Evolutionary conservation across 2,888 invertebrate species (phyloP), one percentile per base, ranked within the genome.

Genomic region (Uropetala carovei): DNA sequence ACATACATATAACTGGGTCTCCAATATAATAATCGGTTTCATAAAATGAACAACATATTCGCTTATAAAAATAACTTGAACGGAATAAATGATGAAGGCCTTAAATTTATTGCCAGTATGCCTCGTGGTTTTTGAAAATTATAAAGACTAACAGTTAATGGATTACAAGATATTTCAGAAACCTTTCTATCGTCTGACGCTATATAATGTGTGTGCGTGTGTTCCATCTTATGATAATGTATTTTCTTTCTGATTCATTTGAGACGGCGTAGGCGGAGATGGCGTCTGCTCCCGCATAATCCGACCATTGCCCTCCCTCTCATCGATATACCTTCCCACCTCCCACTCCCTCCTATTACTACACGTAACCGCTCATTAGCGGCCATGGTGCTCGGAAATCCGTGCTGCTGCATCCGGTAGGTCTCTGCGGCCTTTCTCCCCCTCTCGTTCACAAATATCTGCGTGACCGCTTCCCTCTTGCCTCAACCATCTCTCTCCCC

Each of bases 361-460:
- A 75, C 75, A 75, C 13, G 22, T 75, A 75, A 75, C 75, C 75
- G 27, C 75, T 75, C 75, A 75, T 75, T 75, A 27, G 75, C 13
- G 27, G 75, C 68, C 68, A n/a, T n/a, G 68, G 68, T n/a, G 68
- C n/a, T n/a, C 68, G 68, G 68, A n/a, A 68, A 68, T 18, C 75
- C 75, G 75, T 22, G 75, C 22, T 75, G 22, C 75, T 27, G 75
- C 75, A 75, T 22, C 75, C 75, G 13, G 27, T 27, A 27, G 22
- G 10, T n/a, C 18, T 10, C 64, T 64, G 14, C 64, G 64, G 0
- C 64, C 64, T 16, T n/a, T 75, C 11, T 22, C 22, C n/a, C 64
- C 68, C 68, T 22, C 75, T 75, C 13, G 13, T 75, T 22, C 75
- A 75, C 75, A 75, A 75, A 75, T 75, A 75, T 75, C 75, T 10